Evolutionary conservation across 1,140 invertebrate species (phyloP), one percentile per base, ranked within the genome.

Genomic region (Cydia splendana): DNA sequence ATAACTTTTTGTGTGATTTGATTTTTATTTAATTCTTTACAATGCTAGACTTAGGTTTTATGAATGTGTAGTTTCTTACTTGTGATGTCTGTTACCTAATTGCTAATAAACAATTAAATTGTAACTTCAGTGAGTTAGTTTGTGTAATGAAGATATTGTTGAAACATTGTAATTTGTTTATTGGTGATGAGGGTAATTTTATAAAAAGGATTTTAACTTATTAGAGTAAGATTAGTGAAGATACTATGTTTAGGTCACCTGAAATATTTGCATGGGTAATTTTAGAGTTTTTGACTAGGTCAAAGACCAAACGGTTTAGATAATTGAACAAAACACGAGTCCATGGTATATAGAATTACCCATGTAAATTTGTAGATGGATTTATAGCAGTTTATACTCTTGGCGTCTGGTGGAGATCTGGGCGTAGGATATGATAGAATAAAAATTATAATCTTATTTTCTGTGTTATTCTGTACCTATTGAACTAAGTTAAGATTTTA

Each of bases 31-130:
- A 38, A 71, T 71, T 42, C 15, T 71, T 71, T 71, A 71, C 34
- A 42, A 71, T 71, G 67, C 30, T 71, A 71, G 67, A 71, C 6
- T 20, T 38, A 71, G 67, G 5, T 42, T 71, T 38, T 71, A 71
- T 71, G 34, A 71, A 71, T 71, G 67, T 71, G 67, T 71, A 71
- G 67, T 71, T 45, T 71, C 67, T 71, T 18, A 71, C 67, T 71
- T 71, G 67, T 71, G 67, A 71, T 71, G 67, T 71, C 67, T 71
- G 67, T 71, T 71, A 71, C 67, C 67, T 69, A 69, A 84, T 82
- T 83, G 75, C 82, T 84, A 79, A 84, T 83, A 85, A 86, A 85
- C 82, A 85, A 85, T 82, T 76, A 80, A 78, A 81, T 82, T 84
- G 82, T 82, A 10, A 71, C 67, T 71, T 71, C 67, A 71, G 67